Evolutionary conservation across 2,113 vertebrate species (phyloP).

Genomic region (Oreamnos americanus): DNA sequence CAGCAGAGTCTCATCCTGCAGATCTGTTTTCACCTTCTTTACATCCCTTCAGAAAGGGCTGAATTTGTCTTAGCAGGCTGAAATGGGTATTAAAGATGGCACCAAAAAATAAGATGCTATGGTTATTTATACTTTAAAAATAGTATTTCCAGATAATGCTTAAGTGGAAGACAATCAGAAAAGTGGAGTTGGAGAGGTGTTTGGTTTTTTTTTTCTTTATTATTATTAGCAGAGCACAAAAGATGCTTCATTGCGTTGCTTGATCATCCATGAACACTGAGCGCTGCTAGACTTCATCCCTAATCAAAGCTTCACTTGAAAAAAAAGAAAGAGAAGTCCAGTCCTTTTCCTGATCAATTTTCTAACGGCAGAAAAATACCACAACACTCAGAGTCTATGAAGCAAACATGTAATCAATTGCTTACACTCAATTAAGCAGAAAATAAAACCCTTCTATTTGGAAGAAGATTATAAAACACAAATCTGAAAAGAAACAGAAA

Average conservation of each 20-base stretch:
- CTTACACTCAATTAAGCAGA: constrained; percentile 82
- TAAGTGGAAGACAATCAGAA: constrained; percentile 69
- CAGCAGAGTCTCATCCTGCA: background rate
- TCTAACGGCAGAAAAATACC: constrained; percentile 62
- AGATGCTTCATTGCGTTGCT: constrained; percentile 71
- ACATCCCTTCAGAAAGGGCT: background rate
- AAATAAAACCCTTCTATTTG: constrained; percentile 78
- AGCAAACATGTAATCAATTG: constrained; percentile 76
- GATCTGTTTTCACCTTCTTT: background rate
- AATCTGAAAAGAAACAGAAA: constrained; percentile 71
- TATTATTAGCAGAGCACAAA: constrained; percentile 63
- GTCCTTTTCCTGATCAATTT: constrained; percentile 66
- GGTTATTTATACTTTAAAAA: constrained; percentile 43
- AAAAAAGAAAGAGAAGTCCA: background rate
- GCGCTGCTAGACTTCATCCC: constrained; percentile 45
- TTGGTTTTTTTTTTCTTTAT: constrained; percentile 21
- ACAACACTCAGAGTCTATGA: constrained; percentile 43
- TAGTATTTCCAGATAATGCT: constrained; percentile 64
- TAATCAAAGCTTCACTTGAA: constrained; percentile 69
- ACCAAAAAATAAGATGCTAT: constrained; percentile 61
- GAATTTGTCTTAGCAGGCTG: constrained; percentile 62
- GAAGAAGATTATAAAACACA: constrained; percentile 71
- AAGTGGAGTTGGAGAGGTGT: constrained; percentile 46
- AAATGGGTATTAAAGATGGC: constrained; percentile 66
- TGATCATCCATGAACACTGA: constrained; percentile 66